A percentile compares a stretch with the other conserved stretches of the same genome.
phyloP scores from a whole-genome alignment of 2,888 invertebrate species.

The Drosophila aldrichi region DNA sequence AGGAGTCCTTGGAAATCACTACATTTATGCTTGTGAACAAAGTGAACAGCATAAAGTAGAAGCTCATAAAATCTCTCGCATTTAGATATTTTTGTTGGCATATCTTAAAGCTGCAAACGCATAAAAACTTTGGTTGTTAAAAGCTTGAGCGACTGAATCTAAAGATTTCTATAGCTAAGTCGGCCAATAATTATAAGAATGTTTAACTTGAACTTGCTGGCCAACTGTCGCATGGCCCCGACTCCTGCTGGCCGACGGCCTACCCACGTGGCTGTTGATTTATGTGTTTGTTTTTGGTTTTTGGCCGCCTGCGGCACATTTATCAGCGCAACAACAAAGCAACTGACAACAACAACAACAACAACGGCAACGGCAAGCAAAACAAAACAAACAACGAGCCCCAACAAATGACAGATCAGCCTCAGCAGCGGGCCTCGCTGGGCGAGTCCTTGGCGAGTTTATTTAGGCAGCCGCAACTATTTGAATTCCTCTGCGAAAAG shows the following conservation, averaged over 20 bases:
- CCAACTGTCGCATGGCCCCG: background rate
- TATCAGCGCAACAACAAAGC: conserved; percentile 53
- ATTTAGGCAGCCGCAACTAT: conserved; percentile 51
- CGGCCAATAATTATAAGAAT: conserved; percentile 17
- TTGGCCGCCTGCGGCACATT: conserved; percentile 60
- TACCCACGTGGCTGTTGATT: conserved; percentile 63
- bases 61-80: background rate
- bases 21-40: no score
- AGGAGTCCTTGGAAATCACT: no score
- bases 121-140: conserved; percentile 2
- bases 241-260: conserved; percentile 10
- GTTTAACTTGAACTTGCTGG: conserved; percentile 16
- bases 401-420: conserved; percentile 58
- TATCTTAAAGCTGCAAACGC: background rate
- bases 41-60: background rate
- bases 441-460: conserved; percentile 31
- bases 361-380: conserved; percentile 18
- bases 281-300: conserved; percentile 75
- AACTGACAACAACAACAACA: conserved; percentile 16
- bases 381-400: conserved; percentile 5
- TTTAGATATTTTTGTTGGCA: background rate
- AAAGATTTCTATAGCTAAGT: background rate
- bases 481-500: conserved; percentile 57
- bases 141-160: background rate
- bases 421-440: background rate